Conservation (phyloP, 1,140 invertebrate genomes). For the Drosophila melanogaster region DNA sequence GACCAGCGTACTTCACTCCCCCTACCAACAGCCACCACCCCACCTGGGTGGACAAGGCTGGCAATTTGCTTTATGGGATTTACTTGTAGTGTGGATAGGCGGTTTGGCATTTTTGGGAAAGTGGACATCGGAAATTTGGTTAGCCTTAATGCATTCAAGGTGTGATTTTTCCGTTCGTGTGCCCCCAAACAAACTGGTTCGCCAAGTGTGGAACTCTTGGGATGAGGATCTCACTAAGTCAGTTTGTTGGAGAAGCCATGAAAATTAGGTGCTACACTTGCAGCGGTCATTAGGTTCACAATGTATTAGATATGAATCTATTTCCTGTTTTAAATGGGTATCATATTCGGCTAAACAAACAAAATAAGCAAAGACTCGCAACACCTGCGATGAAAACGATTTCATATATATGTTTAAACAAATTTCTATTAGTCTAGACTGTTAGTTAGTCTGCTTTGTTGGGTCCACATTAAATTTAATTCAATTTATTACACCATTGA, state of each 20-base stretch:
- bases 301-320: neutral
- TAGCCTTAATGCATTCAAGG: conserved; percentile 62
- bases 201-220: conserved; percentile 2
- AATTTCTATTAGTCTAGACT: no score
- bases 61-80: conserved; percentile 72
- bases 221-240: conserved; percentile 11
- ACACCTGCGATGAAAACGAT: no score
- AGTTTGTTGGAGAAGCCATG: neutral
- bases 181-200: conserved; percentile 32
- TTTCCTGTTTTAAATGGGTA: conserved; percentile 2
- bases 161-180: conserved; percentile 29
- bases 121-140: conserved; percentile 58
- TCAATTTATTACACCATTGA: no score
- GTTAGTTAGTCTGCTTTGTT: neutral
- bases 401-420: no score
- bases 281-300: conserved; percentile 10
- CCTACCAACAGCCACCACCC: neutral
- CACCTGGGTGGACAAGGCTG: conserved; percentile 34
- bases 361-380: neutral
- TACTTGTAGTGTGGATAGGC: conserved; percentile 61
- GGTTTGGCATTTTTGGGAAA: conserved; percentile 64
- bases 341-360: neutral
- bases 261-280: neutral
- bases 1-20: conserved; percentile 2
- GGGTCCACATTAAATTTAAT: no score